These are phyloP conservation scores for Solen grandis DNA, from an alignment of 1,140 invertebrate species.

Conservation along the genomic window DNA sequence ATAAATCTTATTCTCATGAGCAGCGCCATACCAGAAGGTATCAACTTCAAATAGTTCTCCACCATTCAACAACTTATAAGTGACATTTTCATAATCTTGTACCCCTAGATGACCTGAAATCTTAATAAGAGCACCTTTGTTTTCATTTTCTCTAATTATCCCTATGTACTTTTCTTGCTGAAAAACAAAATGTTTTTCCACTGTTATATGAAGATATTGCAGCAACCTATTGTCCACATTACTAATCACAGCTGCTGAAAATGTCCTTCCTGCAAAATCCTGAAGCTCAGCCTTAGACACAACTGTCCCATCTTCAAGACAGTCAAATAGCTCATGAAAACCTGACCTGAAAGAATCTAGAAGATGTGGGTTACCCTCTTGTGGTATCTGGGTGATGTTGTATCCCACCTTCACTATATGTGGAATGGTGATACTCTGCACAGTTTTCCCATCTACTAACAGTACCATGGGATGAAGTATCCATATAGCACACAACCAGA, in stretches of 20 bases:
- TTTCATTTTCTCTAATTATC: slow-evolving; percentile 35
- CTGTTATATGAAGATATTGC: slow-evolving; percentile 26
- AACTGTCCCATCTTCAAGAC: slow-evolving; percentile 7
- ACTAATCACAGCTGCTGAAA: slow-evolving; percentile 3
- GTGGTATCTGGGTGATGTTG: slow-evolving; percentile 7
- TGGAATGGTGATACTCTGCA: slow-evolving; percentile 3
- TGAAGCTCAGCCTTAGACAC: slow-evolving; percentile 17
- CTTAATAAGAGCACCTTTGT: slow-evolving; percentile 3
- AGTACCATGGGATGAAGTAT: slow-evolving; percentile 18
- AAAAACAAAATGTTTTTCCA: slow-evolving; percentile 35
- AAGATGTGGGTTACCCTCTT: slow-evolving; percentile 8
- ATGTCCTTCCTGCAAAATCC: slow-evolving; percentile 10
- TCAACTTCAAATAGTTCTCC: slow-evolving; percentile 5
- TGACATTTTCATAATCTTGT: slow-evolving; percentile 8
- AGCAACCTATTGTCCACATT: slow-evolving; percentile 1
- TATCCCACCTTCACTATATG: slow-evolving; percentile 16
- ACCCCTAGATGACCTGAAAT: slow-evolving; percentile 37
- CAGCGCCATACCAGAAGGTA: not conserved
- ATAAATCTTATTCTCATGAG: slow-evolving; percentile 17
- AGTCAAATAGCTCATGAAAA: not conserved
- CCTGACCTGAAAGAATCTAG: not conserved
- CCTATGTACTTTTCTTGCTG: slow-evolving; percentile 41
- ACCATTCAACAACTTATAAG: slow-evolving; percentile 24
- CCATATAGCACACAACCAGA: slow-evolving; percentile 1
- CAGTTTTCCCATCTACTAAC: not conserved